Evolutionary conservation across 1,140 invertebrate species (phyloP).

Genomic region (Agrilus planipennis): DNA sequence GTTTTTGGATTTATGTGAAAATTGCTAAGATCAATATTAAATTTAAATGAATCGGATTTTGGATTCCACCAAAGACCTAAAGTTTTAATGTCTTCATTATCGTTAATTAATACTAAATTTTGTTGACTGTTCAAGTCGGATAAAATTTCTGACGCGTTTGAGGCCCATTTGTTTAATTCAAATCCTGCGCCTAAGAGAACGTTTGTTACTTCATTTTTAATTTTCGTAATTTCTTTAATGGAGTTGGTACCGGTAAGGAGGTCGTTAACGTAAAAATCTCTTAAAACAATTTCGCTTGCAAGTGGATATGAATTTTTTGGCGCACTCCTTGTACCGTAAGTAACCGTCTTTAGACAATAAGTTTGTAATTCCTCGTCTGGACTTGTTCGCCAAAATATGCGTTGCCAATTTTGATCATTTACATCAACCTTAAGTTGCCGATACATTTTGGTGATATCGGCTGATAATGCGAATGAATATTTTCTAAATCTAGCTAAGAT

Average conservation of each 20-base stretch:
- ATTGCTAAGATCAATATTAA: no score
- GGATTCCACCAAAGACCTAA: no score
- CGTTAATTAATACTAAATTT: no score
- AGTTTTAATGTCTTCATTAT: no score
- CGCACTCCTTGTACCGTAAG: no score
- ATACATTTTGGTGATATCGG: not conserved
- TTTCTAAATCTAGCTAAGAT: not conserved
- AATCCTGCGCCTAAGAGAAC: not conserved
- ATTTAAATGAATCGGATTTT: no score
- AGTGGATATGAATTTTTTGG: not conserved
- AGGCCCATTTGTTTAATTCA: not conserved
- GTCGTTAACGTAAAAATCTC: constrained; percentile 3
- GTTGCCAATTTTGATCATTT: not conserved
- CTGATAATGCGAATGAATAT: not conserved
- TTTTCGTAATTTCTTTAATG: constrained; percentile 7
- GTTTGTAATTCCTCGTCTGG: not conserved
- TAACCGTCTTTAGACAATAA: not conserved
- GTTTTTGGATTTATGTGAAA: no score
- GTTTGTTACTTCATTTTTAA: constrained; percentile 2
- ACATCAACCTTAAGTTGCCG: not conserved
- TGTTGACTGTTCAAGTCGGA: no score
- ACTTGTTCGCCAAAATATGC: not conserved
- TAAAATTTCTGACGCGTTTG: no score
- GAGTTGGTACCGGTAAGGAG: not conserved
- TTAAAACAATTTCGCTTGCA: not conserved